Conservation (phyloP, 1,140 invertebrate genomes). For the Diabrotica undecimpunctata region DNA sequence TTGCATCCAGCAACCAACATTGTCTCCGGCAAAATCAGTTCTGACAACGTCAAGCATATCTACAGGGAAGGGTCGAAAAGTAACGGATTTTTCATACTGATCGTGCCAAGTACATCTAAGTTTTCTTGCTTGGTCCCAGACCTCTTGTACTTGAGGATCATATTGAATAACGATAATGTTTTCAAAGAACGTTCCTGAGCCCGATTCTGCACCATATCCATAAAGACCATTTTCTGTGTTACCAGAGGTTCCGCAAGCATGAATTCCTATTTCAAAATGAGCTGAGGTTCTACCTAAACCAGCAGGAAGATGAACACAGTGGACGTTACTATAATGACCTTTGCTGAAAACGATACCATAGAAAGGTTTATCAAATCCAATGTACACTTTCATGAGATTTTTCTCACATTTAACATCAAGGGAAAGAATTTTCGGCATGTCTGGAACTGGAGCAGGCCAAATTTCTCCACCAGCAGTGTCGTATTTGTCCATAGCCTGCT, state of each 20-base stretch:
- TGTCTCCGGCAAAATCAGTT: constrained; percentile 91
- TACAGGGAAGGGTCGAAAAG: constrained; percentile 90
- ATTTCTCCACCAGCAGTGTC: constrained; percentile 59
- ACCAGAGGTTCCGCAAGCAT: constrained; percentile 85
- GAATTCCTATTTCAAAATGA: constrained; percentile 87
- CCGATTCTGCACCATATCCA: constrained; percentile 76
- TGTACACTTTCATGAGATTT: constrained; percentile 86
- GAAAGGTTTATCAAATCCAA: constrained; percentile 89
- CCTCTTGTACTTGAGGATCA: constrained; percentile 92
- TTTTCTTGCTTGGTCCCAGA: constrained; percentile 93
- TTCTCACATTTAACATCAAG: constrained; percentile 93
- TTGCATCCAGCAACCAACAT: constrained; percentile 94
- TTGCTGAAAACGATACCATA: constrained; percentile 93
- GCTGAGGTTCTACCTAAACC: constrained; percentile 79
- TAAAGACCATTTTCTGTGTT: constrained; percentile 86
- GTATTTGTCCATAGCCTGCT: constrained; percentile 57
- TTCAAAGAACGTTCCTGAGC: constrained; percentile 89
- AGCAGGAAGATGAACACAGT: constrained; percentile 87
- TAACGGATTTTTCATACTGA: constrained; percentile 92
- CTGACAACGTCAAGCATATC: constrained; percentile 92
- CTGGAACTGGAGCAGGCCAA: constrained; percentile 74
- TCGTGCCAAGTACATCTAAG: constrained; percentile 93
- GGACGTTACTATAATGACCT: constrained; percentile 86
- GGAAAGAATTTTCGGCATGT: constrained; percentile 88
- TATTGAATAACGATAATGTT: constrained; percentile 94